Conservation (phyloP, 1,140 invertebrate genomes). For the Littorina saxatilis region DNA sequence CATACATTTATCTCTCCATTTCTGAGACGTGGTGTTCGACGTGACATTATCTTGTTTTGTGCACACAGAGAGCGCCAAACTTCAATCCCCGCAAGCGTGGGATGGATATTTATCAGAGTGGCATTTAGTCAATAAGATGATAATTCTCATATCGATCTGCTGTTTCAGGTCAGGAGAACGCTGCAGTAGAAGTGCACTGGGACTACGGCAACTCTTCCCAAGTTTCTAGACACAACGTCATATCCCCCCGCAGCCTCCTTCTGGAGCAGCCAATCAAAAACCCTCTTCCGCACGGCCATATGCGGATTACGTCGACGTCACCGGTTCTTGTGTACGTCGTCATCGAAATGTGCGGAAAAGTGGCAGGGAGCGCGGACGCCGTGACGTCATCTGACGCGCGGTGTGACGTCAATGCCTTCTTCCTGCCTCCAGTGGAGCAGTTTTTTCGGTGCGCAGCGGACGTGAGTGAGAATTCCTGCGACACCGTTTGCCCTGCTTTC, state of each 20-base stretch:
- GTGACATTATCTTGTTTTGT: not conserved
- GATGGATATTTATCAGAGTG: too few species aligned
- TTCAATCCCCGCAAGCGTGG: too few species aligned
- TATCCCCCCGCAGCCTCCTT: not conserved
- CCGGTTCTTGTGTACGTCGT: slow-evolving; percentile 29
- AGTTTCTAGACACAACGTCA: not conserved
- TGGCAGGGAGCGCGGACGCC: not conserved
- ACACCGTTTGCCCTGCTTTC: slow-evolving; percentile 33
- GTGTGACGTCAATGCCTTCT: slow-evolving; percentile 43
- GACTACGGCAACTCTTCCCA: not conserved
- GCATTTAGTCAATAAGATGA: too few species aligned
- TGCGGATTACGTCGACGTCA: slow-evolving; percentile 21
- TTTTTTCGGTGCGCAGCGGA: slow-evolving; percentile 41
- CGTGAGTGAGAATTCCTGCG: slow-evolving; percentile 15
- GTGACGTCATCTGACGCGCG: not conserved
- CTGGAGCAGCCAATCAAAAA: not conserved
- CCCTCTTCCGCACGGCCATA: not conserved
- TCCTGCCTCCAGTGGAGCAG: slow-evolving; percentile 46
- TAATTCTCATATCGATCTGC: too few species aligned
- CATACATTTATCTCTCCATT: not conserved
- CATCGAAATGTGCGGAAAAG: slow-evolving; percentile 10
- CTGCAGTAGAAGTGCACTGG: not conserved
- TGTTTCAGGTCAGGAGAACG: slow-evolving; percentile 33
- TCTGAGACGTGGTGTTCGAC: too few species aligned
- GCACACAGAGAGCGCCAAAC: not conserved